Evolutionary conservation across 35 echinoderm and acorn worm species (phyloP).

Genomic region (Acanthaster planci): DNA sequence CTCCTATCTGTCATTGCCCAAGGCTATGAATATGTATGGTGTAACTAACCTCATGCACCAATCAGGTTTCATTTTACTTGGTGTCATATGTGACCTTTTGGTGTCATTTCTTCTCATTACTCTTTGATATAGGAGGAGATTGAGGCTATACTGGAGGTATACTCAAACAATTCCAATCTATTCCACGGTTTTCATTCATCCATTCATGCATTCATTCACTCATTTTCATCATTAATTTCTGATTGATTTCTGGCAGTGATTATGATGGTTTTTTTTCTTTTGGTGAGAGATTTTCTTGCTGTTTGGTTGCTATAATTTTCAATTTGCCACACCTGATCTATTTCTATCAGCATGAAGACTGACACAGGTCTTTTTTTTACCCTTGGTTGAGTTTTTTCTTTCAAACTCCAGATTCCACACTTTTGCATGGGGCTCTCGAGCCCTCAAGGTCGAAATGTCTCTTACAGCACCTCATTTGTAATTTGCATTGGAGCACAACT

Average conservation of each 20-base stretch:
- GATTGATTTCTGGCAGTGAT: constrained; percentile 1
- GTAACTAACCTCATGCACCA: constrained; percentile 10
- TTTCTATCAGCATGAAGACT: not conserved
- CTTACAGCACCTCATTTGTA: no score
- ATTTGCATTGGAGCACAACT: no score
- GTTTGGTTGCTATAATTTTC: constrained; percentile 10
- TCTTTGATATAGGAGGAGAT: constrained; percentile 77
- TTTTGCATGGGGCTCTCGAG: no score
- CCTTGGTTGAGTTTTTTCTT: not conserved
- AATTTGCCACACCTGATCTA: not conserved
- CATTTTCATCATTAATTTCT: constrained; percentile 33
- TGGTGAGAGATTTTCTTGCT: not conserved
- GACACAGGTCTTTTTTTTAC: not conserved
- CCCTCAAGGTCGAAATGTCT: no score
- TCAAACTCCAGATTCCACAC: not conserved
- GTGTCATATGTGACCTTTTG: constrained; percentile 28
- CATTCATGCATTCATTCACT: constrained; percentile 26
- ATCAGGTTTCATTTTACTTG: constrained; percentile 24
- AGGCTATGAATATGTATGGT: constrained; percentile 14
- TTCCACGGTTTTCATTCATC: constrained; percentile 29
- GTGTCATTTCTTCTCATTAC: constrained; percentile 35
- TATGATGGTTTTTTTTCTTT: constrained; percentile 11
- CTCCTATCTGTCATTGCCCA: no score
- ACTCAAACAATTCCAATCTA: constrained; percentile 11
- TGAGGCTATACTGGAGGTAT: constrained; percentile 78